Base-by-base conservation (phyloP, 2,113 vertebrate genomes). In the Rattus rattus region DNA sequence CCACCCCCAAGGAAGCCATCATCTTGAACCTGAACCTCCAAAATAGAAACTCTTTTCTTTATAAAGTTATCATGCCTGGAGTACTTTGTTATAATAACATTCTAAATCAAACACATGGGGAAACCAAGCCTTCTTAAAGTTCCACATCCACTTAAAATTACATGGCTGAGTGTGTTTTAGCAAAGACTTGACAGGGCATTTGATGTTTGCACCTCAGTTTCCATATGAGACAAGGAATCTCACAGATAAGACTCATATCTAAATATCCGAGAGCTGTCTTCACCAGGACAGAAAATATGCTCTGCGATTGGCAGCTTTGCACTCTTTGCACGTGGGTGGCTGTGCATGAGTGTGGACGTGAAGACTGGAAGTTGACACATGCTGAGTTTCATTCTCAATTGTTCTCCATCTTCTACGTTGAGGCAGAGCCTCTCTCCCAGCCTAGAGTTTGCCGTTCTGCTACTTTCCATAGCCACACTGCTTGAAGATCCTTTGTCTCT, bases 91-190 rank as follows among this genome's bases (percentile, higher is more conserved):
- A 1, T 76, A 73, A 36, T 54, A 54, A 54, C 17, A 33, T 28
- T 11, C 47, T 36, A 47, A 75, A 75, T 7, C 36, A 84, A n/a
- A 90, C 4, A 47, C 8, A 19, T 14, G 10, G 0, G 8, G 2
- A 63, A 33, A 59, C 30, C 7, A 30, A 13, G 0, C 16, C 80
- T 49, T 85, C 91, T 43, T 52, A 33, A 91, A 65, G 63, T 36
- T 7, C 19, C 86, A 33, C 2, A 93, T 36, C 10, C 69, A 3
- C 63, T 54, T 88, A 70, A 90, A 95, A 47, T 0, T n/a, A 36
- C 0, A 10, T 52, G n/a, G 7, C 4, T 7, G 0, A 8, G 22
- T 7, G 26, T 0, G 6, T 30, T 36, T 84, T 59, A 73, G 52
- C 28, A 14, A 56, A 17, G 56, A 19, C 5, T 1, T 12, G 43